Conservation (phyloP, 2,888 invertebrate species). For the Marasmarcha lunaedactyla region DNA sequence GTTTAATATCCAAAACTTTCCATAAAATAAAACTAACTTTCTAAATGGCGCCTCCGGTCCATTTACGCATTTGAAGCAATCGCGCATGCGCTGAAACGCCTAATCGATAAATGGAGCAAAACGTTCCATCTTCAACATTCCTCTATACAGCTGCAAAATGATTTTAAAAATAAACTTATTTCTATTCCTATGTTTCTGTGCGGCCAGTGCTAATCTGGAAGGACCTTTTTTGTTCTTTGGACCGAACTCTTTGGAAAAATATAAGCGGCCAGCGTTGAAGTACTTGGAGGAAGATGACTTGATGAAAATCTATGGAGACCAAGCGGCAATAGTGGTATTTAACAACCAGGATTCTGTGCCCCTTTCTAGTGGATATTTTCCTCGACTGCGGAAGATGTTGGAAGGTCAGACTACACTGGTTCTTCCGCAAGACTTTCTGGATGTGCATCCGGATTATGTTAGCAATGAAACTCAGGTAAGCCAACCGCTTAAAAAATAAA, state of each 20-base stretch:
- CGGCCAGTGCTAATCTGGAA: slow-evolving; percentile 47
- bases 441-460: slow-evolving; percentile 70
- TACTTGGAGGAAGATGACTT: slow-evolving; percentile 66
- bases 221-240: slow-evolving; percentile 74
- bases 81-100: too few species aligned
- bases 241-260: slow-evolving; percentile 53
- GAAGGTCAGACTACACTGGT: slow-evolving; percentile 61
- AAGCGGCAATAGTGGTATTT: slow-evolving; percentile 70
- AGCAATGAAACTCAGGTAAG: slow-evolving; percentile 72
- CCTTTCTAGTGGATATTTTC: slow-evolving; percentile 64
- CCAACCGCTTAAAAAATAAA: too few species aligned
- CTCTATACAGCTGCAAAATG: too few species aligned
- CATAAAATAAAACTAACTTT: too few species aligned
- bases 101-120: too few species aligned
- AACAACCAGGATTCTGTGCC: slow-evolving; percentile 69
- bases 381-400: slow-evolving; percentile 66
- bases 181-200: not conserved
- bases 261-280: slow-evolving; percentile 60
- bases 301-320: slow-evolving; percentile 67
- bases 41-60: too few species aligned
- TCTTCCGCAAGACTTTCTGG: slow-evolving; percentile 67
- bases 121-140: too few species aligned
- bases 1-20: too few species aligned
- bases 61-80: too few species aligned
- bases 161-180: not conserved